Conservation (phyloP, 2,888 invertebrate species). For the Parelbella ahira region DNA sequence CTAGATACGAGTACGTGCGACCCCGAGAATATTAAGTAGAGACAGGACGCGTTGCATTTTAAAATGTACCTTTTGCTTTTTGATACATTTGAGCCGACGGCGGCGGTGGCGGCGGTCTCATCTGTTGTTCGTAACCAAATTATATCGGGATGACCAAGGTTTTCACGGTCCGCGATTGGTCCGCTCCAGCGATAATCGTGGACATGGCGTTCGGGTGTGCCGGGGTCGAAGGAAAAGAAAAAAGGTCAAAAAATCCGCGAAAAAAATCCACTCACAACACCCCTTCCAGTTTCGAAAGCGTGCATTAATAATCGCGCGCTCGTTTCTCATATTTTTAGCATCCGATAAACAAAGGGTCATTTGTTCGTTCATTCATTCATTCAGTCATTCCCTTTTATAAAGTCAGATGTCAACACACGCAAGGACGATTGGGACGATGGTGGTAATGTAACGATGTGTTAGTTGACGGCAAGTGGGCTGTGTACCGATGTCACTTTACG, state of each 20-base stretch:
- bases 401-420: too few species aligned
- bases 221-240: constrained; percentile 2
- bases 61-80: constrained; percentile 15
- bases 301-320: constrained; percentile 2
- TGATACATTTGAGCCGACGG: constrained; percentile 22
- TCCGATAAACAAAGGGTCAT: constrained; percentile 7
- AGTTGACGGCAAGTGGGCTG: too few species aligned
- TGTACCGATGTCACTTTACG: too few species aligned
- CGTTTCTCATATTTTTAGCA: constrained; percentile 3
- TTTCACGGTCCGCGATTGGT: constrained; percentile 11
- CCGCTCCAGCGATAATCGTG: constrained; percentile 3
- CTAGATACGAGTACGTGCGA: too few species aligned
- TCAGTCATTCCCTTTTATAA: too few species aligned
- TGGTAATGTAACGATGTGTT: too few species aligned
- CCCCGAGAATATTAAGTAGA: too few species aligned
- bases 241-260: too few species aligned
- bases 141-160: constrained; percentile 4
- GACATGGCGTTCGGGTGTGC: constrained; percentile 1
- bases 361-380: too few species aligned
- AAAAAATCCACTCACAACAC: too few species aligned
- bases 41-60: too few species aligned
- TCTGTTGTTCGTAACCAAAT: constrained; percentile 22
- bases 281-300: background rate
- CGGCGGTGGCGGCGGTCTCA: constrained; percentile 18
- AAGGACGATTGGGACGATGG: too few species aligned